phyloP scores from a whole-genome alignment of 2,113 vertebrate species.

The Gasterosteus aculeatus region DNA sequence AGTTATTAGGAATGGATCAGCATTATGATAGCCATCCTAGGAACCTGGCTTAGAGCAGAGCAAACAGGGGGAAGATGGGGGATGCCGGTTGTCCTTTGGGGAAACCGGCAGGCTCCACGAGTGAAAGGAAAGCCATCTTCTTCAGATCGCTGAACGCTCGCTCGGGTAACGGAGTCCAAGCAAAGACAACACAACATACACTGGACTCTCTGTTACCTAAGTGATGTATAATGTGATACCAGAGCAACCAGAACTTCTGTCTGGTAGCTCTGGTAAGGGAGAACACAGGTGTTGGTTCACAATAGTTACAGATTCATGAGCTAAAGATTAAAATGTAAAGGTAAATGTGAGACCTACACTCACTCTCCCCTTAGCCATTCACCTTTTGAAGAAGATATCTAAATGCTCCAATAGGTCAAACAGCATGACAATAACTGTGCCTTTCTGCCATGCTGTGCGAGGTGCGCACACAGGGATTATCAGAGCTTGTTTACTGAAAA shows the following conservation, averaged over 20 bases:
- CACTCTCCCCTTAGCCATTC: neutral
- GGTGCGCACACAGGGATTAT: neutral
- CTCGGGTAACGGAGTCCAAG: too few species aligned
- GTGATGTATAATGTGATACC: constrained; percentile 41
- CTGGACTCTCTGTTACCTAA: neutral
- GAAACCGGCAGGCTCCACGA: too few species aligned
- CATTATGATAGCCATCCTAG: too few species aligned
- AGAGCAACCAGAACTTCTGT: neutral
- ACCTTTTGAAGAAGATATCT: neutral
- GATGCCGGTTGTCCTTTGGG: too few species aligned
- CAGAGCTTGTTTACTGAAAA: neutral
- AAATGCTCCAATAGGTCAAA: neutral
- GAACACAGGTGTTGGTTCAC: too few species aligned
- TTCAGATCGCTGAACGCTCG: too few species aligned
- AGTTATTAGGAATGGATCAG: too few species aligned
- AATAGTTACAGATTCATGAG: neutral
- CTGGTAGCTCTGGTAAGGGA: too few species aligned
- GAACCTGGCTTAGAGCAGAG: too few species aligned
- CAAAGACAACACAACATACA: too few species aligned
- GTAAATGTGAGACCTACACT: neutral
- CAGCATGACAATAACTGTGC: neutral
- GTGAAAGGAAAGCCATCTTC: too few species aligned
- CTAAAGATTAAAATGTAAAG: neutral
- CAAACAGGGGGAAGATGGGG: too few species aligned
- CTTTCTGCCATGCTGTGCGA: neutral